These are phyloP conservation scores for Batillaria attramentaria DNA, from an alignment of 1,140 invertebrate genomes.

Conservation along the genomic window DNA sequence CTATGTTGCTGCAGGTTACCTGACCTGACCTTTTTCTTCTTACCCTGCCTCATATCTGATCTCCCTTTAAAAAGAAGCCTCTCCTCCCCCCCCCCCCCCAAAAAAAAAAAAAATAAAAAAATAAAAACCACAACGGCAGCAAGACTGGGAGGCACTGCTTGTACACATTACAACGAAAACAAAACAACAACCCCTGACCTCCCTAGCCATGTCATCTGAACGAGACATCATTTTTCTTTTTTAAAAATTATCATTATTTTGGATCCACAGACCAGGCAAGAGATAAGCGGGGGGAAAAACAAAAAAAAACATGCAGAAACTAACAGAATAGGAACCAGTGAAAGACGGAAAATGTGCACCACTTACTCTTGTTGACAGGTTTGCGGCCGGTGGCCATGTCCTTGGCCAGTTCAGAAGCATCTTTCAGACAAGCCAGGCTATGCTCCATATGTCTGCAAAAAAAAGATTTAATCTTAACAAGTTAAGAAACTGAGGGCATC, in stretches of 20 bases:
- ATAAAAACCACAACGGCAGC: neutral
- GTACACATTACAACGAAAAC: too few relatives aligned
- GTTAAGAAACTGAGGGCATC: too few relatives aligned
- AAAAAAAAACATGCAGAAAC: neutral
- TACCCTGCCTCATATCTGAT: too few relatives aligned
- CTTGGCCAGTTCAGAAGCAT: conserved; percentile 56
- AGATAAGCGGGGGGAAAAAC: neutral
- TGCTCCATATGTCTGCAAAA: conserved; percentile 56
- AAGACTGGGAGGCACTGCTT: neutral
- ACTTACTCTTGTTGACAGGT: conserved; percentile 48
- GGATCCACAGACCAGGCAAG: neutral
- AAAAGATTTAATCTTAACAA: conserved; percentile 18
- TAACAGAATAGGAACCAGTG: neutral
- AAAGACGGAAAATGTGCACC: neutral
- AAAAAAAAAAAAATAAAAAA: neutral
- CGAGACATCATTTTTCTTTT: too few relatives aligned
- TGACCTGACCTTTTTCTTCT: neutral
- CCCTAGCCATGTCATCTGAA: too few relatives aligned
- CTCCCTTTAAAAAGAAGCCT: neutral
- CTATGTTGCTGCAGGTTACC: neutral
- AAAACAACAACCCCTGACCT: too few relatives aligned
- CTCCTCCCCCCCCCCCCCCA: neutral
- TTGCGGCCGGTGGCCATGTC: conserved; percentile 57
- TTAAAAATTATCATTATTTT: neutral
- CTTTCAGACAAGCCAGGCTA: conserved; percentile 48